Conservation (phyloP, 92 coral and sea anemone species). For the Epizoanthus fatuus region DNA sequence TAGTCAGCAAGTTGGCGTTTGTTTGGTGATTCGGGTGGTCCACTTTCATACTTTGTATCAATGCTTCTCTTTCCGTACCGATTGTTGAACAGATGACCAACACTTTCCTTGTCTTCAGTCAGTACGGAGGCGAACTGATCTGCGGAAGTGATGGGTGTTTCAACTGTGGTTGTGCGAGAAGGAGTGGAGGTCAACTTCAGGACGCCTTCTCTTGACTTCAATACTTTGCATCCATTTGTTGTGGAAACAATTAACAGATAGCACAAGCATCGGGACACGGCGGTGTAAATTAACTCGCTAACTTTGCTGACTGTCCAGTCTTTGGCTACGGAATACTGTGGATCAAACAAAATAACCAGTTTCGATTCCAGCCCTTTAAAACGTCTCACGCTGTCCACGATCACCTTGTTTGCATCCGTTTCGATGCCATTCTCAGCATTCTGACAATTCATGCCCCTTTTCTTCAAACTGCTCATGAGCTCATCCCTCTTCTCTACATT, state of each 20-base stretch:
- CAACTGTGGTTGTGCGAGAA: not conserved
- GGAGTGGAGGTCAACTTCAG: too few species aligned
- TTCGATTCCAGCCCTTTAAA: constrained; percentile 76
- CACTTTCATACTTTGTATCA: constrained; percentile 36
- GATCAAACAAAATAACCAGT: constrained; percentile 65
- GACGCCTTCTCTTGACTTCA: constrained; percentile 14
- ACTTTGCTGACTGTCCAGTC: not conserved
- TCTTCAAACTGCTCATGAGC: not conserved
- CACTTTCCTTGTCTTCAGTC: not conserved
- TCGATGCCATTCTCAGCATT: constrained; percentile 35
- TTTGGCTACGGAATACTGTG: not conserved
- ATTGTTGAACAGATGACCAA: not conserved
- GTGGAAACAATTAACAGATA: constrained; percentile 58
- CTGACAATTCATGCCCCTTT: not conserved
- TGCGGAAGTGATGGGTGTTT: not conserved
- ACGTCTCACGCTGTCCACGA: constrained; percentile 64
- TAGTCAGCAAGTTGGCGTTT: not conserved
- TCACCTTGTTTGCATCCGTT: not conserved
- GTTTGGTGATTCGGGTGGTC: constrained; percentile 45
- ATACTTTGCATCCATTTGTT: constrained; percentile 15
- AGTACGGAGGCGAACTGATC: not conserved
- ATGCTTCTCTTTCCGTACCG: not conserved
- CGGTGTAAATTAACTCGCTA: constrained; percentile 63
- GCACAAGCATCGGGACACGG: constrained; percentile 63
- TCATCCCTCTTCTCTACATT: not conserved